Evolutionary conservation across 2,888 invertebrate genomes (phyloP).

Genomic region (Tetragonula carbonaria): DNA sequence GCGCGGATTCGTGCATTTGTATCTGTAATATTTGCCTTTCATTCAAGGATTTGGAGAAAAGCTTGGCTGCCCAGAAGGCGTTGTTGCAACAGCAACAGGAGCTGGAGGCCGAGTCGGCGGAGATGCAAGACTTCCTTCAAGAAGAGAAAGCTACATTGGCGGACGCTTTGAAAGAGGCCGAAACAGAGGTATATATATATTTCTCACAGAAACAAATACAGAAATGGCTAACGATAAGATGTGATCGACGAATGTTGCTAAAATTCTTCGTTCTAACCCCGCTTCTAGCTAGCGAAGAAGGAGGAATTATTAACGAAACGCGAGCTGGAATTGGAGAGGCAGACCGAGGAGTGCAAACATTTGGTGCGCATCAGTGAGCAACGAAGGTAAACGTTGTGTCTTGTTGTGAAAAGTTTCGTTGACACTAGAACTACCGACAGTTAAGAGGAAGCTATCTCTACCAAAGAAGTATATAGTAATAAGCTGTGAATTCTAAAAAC

Average conservation of each 20-base stretch:
- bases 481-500: too few species aligned
- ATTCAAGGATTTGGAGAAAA: slow-evolving; percentile 88
- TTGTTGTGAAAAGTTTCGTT: neutral
- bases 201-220: neutral
- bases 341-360: slow-evolving; percentile 92
- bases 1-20: neutral
- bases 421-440: too few species aligned
- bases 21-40: slow-evolving; percentile 7
- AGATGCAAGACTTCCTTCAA: slow-evolving; percentile 94
- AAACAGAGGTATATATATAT: slow-evolving; percentile 85
- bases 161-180: slow-evolving; percentile 92
- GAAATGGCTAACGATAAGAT: too few species aligned
- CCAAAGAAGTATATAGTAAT: too few species aligned
- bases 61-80: slow-evolving; percentile 88
- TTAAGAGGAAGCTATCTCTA: too few species aligned
- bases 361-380: slow-evolving; percentile 92
- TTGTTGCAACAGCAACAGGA: slow-evolving; percentile 91
- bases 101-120: slow-evolving; percentile 91
- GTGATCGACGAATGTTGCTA: too few species aligned
- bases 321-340: slow-evolving; percentile 86
- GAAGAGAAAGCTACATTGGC: slow-evolving; percentile 92
- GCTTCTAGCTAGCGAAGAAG: slow-evolving; percentile 76
- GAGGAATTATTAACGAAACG: slow-evolving; percentile 83
- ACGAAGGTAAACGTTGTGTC: slow-evolving; percentile 85
- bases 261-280: slow-evolving; percentile 52